Percentiles rank a stretch among this genome's conserved stretches.
These are phyloP conservation scores for Astropecten irregularis DNA, from an alignment of 53 echinoderm and acorn worm genomes.

Conservation along the genomic window DNA sequence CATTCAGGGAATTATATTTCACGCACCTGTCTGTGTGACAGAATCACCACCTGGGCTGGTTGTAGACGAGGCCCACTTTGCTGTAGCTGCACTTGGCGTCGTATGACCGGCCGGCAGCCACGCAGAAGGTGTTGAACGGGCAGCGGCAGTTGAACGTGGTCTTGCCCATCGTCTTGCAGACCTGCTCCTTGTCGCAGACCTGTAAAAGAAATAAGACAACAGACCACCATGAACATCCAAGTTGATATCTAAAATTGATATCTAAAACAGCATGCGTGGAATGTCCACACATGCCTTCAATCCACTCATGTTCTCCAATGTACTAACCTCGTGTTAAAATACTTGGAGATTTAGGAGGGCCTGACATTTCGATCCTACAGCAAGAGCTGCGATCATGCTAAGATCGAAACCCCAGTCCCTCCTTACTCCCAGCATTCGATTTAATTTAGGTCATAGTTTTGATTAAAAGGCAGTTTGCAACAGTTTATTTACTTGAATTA, in stretches of 20 bases:
- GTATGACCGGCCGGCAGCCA: slow-evolving; percentile 8
- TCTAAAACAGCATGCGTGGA: not conserved
- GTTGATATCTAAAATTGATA: not conserved
- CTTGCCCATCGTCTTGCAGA: slow-evolving; percentile 37
- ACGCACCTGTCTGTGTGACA: not conserved
- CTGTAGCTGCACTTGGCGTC: slow-evolving; percentile 47
- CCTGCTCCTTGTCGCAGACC: not conserved
- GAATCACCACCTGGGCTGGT: slow-evolving; percentile 23
- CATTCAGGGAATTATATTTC: too few species aligned
- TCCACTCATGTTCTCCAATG: too few species aligned
- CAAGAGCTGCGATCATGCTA: too few species aligned
- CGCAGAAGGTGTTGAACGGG: slow-evolving; percentile 11
- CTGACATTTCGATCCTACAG: too few species aligned
- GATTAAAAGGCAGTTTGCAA: too few species aligned
- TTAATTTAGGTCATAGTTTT: too few species aligned
- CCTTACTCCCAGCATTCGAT: too few species aligned
- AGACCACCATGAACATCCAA: not conserved
- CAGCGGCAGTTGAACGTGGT: slow-evolving; percentile 39
- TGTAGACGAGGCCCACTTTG: slow-evolving; percentile 21
- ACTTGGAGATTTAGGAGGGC: too few species aligned
- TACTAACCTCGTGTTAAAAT: too few species aligned
- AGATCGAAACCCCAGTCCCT: too few species aligned
- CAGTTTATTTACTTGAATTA: too few species aligned
- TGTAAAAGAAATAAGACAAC: not conserved
- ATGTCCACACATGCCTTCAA: not conserved